Evolutionary conservation across 1,140 invertebrate genomes (phyloP).

Genomic region (Drosophila serrata): DNA sequence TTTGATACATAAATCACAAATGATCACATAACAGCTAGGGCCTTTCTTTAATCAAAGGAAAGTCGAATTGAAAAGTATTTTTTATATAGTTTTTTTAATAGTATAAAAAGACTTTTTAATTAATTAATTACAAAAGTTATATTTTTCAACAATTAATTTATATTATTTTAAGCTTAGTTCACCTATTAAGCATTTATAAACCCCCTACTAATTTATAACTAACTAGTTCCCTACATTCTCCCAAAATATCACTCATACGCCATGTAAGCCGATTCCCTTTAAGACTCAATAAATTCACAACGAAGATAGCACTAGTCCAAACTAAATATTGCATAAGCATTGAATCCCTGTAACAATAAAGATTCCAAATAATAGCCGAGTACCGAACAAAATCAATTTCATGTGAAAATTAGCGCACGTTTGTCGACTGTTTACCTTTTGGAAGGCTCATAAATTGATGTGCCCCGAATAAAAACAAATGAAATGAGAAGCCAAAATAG

Average conservation of each 20-base stretch:
- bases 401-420: constrained; percentile 71
- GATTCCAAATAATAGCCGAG: constrained; percentile 34
- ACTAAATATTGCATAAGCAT: constrained; percentile 32
- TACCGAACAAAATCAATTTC: constrained; percentile 41
- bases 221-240: not conserved
- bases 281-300: not conserved
- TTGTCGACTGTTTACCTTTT: constrained; percentile 65
- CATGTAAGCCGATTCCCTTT: constrained; percentile 9
- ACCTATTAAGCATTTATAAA: not conserved
- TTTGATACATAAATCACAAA: constrained; percentile 33
- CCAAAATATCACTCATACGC: constrained; percentile 29
- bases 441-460: constrained; percentile 66
- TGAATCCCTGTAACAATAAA: constrained; percentile 25
- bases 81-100: not conserved
- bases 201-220: no score
- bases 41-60: not conserved
- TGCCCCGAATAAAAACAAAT: constrained; percentile 40
- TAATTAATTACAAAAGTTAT: not conserved
- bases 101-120: not conserved
- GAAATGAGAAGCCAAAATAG: constrained; percentile 41
- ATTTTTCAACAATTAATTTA: not conserved
- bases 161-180: not conserved
- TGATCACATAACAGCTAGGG: constrained; percentile 22
- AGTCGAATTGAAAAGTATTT: not conserved
- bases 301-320: constrained; percentile 13